Evolutionary conservation across 2,797 vertebrate genomes (phyloP).

Genomic region (Halcyon leucocephala): DNA sequence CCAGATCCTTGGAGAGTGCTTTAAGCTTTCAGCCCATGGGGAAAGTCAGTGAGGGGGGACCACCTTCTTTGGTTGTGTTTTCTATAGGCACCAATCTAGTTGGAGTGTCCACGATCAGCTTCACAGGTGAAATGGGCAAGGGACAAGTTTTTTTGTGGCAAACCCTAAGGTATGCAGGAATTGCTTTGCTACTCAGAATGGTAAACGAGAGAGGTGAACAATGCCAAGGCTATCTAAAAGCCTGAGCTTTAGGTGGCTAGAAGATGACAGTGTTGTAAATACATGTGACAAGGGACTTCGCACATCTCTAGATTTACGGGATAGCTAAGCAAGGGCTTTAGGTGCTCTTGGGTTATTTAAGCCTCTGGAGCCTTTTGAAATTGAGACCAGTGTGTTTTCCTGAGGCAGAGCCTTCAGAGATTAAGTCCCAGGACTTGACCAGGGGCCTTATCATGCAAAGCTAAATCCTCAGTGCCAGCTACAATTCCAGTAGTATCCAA

Average conservation of each 20-base stretch:
- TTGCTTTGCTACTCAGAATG: background rate
- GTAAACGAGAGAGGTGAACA: background rate
- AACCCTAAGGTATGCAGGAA: background rate
- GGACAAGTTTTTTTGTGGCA: background rate
- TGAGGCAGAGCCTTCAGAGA: background rate
- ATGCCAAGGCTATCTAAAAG: background rate
- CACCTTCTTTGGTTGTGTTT: background rate
- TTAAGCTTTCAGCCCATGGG: constrained; percentile 12
- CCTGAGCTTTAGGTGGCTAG: background rate
- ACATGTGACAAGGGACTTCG: background rate
- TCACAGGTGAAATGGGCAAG: background rate
- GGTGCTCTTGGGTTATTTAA: background rate
- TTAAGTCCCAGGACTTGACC: background rate
- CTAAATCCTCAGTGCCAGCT: background rate
- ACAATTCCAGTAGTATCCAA: background rate
- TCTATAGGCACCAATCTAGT: background rate
- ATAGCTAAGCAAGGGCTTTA: background rate
- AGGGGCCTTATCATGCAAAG: background rate
- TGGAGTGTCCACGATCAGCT: background rate
- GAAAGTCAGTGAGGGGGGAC: background rate
- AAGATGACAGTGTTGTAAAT: background rate
- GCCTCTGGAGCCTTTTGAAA: background rate
- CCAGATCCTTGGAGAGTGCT: background rate
- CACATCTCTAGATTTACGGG: background rate
- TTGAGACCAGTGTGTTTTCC: background rate